phyloP scores from a whole-genome alignment of 2,113 vertebrate species.

The Ariopsis seemanni region DNA sequence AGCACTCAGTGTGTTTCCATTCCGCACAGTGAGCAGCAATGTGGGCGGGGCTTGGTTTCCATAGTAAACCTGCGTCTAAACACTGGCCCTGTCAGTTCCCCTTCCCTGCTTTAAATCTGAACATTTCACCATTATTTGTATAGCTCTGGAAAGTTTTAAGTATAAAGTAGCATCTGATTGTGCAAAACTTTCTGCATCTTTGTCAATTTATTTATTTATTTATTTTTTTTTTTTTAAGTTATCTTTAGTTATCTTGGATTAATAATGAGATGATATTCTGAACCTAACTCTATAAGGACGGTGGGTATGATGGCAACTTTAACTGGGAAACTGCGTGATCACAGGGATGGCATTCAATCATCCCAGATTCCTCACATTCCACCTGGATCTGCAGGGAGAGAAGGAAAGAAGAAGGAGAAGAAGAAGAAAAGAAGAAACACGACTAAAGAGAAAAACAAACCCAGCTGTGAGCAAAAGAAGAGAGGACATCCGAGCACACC shows the following conservation, averaged over 20 bases:
- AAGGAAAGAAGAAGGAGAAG: conserved; percentile 41
- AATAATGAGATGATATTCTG: conserved; percentile 11
- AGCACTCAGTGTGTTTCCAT: too few species aligned
- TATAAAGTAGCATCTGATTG: too few species aligned
- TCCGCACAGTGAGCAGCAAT: not conserved
- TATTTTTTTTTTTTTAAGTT: not conserved
- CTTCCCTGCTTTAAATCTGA: not conserved
- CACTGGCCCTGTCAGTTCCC: not conserved
- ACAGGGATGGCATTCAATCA: conserved; percentile 24
- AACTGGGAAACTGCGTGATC: not conserved
- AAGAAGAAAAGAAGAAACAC: conserved; percentile 61
- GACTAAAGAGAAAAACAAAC: conserved; percentile 52
- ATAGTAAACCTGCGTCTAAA: conserved; percentile 42
- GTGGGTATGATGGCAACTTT: not conserved
- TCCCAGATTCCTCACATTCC: conserved; percentile 41
- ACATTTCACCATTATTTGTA: not conserved
- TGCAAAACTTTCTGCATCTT: not conserved
- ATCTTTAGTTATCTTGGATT: not conserved
- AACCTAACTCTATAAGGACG: not conserved
- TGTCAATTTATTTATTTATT: not conserved
- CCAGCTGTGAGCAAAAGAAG: conserved; percentile 42
- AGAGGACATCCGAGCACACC: conserved; percentile 47
- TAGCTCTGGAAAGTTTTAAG: not conserved
- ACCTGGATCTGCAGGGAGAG: not conserved
- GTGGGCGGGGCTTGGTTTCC: conserved; percentile 54